A percentile compares a stretch with the other conserved stretches of the same genome.
These are phyloP conservation scores for Ophioderma brevispina DNA, from an alignment of 35 echinoderm and acorn worm genomes.

Conservation along the genomic window DNA sequence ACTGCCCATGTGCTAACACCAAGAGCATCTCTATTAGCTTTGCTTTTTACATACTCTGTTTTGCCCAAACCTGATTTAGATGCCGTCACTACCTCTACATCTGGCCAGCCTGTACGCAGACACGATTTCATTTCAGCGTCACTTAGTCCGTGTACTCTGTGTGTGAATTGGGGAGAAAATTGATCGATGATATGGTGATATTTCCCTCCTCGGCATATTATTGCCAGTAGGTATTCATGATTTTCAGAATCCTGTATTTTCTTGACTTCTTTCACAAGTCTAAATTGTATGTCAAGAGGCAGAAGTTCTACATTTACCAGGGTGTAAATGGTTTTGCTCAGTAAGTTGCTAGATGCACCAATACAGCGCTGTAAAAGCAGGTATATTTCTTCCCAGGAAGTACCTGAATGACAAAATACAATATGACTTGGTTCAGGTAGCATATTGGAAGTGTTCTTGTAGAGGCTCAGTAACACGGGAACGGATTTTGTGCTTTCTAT, in stretches of 20 bases:
- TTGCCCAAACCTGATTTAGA: constrained; percentile 27
- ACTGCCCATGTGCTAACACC: not conserved
- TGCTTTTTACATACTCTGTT: constrained; percentile 18
- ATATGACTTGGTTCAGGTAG: constrained; percentile 32
- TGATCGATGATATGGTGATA: constrained; percentile 51
- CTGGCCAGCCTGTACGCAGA: constrained; percentile 13
- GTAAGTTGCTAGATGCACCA: not conserved
- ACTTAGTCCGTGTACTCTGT: constrained; percentile 23
- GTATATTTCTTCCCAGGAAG: constrained; percentile 20
- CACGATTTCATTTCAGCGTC: constrained; percentile 25
- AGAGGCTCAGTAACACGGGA: constrained; percentile 28
- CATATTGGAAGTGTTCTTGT: constrained; percentile 2
- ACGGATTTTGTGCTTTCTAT: constrained; percentile 18
- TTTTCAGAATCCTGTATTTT: constrained; percentile 17
- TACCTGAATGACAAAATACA: constrained; percentile 31
- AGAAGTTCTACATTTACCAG: constrained; percentile 33
- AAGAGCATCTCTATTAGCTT: not conserved
- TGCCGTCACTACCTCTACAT: constrained; percentile 44
- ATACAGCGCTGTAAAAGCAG: constrained; percentile 25
- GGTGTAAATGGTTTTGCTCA: not conserved
- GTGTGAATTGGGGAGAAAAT: constrained; percentile 37
- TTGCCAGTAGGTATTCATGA: constrained; percentile 2
- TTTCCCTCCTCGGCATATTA: constrained; percentile 36
- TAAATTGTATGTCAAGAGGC: constrained; percentile 21
- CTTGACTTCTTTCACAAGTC: constrained; percentile 30